phyloP scores from a whole-genome alignment of 64 coral and sea anemone species.

The Actinia tenebrosa region DNA sequence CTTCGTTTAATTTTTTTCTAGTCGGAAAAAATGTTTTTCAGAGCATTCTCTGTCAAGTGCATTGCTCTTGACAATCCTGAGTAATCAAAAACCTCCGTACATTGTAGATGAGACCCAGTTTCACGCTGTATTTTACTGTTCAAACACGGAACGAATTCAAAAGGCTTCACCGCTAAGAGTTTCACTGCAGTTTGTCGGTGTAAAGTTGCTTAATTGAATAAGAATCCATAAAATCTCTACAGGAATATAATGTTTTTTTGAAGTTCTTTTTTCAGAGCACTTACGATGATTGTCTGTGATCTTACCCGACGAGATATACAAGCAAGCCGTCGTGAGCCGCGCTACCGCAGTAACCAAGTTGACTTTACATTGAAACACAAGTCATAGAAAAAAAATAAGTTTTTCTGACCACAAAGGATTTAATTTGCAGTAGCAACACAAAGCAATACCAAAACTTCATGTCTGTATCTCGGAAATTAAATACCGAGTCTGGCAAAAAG shows the following conservation, averaged over 20 bases:
- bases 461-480: too few relatives aligned
- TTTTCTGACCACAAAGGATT: neutral
- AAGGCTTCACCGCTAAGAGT: neutral
- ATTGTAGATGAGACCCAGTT: neutral
- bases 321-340: neutral
- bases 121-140: neutral
- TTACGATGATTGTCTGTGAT: neutral
- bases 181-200: neutral
- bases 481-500: too few relatives aligned
- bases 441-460: too few relatives aligned
- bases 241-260: neutral
- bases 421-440: neutral
- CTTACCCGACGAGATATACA: neutral
- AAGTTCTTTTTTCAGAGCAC: neutral
- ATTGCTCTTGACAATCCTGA: neutral
- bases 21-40: neutral
- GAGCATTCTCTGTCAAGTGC: neutral
- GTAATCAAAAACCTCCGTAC: neutral
- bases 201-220: constrained; percentile 1
- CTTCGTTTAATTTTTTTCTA: neutral
- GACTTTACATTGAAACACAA: neutral
- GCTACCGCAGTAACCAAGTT: neutral
- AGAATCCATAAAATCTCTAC: neutral
- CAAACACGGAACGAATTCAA: neutral
- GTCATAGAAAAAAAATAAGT: neutral